phyloP scores from a whole-genome alignment of 2,888 invertebrate genomes.

The Ectemnius lituratus region DNA sequence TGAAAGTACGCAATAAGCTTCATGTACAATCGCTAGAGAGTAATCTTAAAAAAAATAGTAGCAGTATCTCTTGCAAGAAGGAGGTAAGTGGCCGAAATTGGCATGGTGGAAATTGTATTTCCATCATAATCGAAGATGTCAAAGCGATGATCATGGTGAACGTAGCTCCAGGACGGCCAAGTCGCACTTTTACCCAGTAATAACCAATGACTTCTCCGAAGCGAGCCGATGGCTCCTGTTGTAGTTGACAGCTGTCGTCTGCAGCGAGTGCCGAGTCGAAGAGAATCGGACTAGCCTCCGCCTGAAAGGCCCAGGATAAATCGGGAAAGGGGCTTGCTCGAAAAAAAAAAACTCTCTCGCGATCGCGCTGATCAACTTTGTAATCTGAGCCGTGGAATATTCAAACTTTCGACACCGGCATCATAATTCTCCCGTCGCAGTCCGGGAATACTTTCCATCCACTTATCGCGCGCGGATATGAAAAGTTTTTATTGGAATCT shows the following conservation, averaged over 20 bases:
- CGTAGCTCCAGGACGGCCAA: conserved; percentile 53
- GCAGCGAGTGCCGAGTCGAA: conserved; percentile 79
- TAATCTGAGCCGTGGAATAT: too few species aligned
- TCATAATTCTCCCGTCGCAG: too few species aligned
- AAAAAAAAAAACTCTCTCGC: conserved; percentile 19
- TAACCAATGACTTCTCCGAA: conserved; percentile 58
- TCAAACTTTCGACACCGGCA: too few species aligned
- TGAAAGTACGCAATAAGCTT: too few species aligned
- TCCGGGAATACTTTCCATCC: too few species aligned
- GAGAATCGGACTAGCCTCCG: conserved; percentile 64
- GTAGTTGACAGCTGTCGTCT: conserved; percentile 81
- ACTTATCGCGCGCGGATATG: too few species aligned
- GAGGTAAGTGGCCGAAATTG: background rate
- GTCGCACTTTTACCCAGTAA: conserved; percentile 56
- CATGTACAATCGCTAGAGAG: too few species aligned
- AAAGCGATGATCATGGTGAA: conserved; percentile 12
- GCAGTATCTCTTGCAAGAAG: background rate
- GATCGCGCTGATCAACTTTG: background rate
- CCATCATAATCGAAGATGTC: too few species aligned
- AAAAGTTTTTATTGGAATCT: too few species aligned
- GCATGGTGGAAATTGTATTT: too few species aligned
- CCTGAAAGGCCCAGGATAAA: conserved; percentile 34
- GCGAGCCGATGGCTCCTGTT: conserved; percentile 70
- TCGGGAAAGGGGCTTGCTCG: conserved; percentile 18
- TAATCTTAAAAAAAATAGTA: too few species aligned